Percentiles rank a stretch among this genome's conserved stretches.
Conservation (phyloP, 2,888 invertebrate species). For the Auanema sp. region DNA sequence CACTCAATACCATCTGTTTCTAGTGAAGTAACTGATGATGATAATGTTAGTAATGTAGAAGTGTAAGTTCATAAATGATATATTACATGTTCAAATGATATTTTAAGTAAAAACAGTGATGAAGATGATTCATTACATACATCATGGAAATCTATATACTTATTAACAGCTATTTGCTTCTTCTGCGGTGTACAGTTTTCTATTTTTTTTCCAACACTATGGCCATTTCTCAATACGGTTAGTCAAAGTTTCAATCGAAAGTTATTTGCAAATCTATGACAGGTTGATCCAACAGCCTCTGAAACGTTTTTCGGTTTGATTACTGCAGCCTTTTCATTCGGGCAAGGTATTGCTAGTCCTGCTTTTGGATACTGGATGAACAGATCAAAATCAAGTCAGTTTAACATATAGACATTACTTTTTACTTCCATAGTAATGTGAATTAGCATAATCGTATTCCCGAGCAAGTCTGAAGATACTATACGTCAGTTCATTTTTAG, state of each 20-base stretch:
- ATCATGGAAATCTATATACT: constrained; percentile 41
- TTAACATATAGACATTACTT: neutral
- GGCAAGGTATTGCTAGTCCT: constrained; percentile 38
- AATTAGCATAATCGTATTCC: too few species aligned
- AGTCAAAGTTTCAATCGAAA: neutral
- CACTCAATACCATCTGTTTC: too few species aligned
- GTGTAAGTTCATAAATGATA: too few species aligned
- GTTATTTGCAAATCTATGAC: neutral
- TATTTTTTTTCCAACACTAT: constrained; percentile 43
- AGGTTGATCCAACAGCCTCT: constrained; percentile 41
- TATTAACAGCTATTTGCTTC: constrained; percentile 39
- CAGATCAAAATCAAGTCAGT: constrained; percentile 33
- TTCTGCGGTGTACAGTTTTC: constrained; percentile 46
- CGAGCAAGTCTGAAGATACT: too few species aligned
- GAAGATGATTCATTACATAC: constrained; percentile 25
- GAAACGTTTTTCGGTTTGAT: constrained; percentile 43
- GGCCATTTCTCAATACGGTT: constrained; percentile 42
- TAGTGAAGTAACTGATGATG: too few species aligned
- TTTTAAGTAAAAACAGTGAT: too few species aligned
- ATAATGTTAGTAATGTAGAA: too few species aligned
- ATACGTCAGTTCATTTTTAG: too few species aligned
- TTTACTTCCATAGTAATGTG: neutral
- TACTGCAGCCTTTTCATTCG: constrained; percentile 43
- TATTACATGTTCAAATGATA: too few species aligned
- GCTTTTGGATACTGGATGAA: constrained; percentile 48